Conservation (phyloP, 2,888 invertebrate genomes). For the Hemithea aestivaria region DNA sequence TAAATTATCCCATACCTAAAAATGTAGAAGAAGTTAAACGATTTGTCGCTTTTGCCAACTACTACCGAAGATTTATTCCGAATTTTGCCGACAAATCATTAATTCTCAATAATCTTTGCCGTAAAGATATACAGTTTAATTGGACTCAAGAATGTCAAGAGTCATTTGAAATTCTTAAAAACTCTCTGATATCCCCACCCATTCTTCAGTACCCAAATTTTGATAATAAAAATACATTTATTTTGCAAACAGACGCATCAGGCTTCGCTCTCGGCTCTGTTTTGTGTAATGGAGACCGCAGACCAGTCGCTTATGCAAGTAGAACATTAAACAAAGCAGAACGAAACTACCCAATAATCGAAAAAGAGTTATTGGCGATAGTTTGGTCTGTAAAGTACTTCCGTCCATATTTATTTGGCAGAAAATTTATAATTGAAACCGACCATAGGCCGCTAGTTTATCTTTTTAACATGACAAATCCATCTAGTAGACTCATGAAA, state of each 20-base stretch:
- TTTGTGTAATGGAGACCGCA: constrained; percentile 2
- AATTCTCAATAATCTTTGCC: constrained; percentile 10
- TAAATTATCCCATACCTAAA: constrained; percentile 3
- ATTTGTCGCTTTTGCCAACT: constrained; percentile 8
- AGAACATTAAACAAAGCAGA: constrained; percentile 14
- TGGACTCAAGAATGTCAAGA: constrained; percentile 10
- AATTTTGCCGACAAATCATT: constrained; percentile 17
- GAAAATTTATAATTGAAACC: constrained; percentile 12
- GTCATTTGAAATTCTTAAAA: constrained; percentile 8
- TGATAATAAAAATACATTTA: constrained; percentile 6
- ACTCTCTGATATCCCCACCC: constrained; percentile 3
- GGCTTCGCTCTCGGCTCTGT: constrained; percentile 13
- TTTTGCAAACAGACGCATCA: constrained; percentile 13
- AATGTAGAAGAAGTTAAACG: constrained; percentile 4
- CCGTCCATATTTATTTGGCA: constrained; percentile 21
- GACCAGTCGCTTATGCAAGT: constrained; percentile 17
- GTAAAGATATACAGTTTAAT: constrained; percentile 13
- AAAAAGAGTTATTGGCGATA: constrained; percentile 19
- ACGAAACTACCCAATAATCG: constrained; percentile 16
- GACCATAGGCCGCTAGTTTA: constrained; percentile 19
- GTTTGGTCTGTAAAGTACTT: constrained; percentile 21
- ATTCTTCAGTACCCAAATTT: constrained; percentile 14
- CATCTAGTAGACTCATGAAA: constrained; percentile 16
- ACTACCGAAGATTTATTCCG: constrained; percentile 14
- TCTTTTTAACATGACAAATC: constrained; percentile 17